Conservation (phyloP, 2,797 vertebrate genomes). For the Scyliorhinus canicula region DNA sequence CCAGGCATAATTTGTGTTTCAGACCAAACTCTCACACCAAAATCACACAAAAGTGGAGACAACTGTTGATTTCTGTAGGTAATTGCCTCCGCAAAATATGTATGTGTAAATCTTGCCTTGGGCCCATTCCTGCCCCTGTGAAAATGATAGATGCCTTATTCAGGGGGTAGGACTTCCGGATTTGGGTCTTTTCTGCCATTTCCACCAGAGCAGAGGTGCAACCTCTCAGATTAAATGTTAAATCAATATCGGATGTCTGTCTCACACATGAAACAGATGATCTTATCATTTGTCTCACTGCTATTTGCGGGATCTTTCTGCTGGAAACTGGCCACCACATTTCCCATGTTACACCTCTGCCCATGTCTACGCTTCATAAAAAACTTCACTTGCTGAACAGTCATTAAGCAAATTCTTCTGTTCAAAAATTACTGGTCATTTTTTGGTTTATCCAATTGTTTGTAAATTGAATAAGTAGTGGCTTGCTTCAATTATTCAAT, state of each 20-base stretch:
- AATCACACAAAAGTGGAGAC: no score
- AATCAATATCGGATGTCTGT: background rate
- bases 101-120: no score
- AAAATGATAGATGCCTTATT: no score
- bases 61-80: no score
- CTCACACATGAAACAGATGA: background rate
- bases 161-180: no score
- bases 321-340: background rate
- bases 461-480: background rate
- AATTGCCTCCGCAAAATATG: no score
- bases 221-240: background rate
- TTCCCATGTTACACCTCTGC: background rate
- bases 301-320: background rate
- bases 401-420: background rate
- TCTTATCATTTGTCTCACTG: background rate
- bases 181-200: no score
- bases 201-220: background rate
- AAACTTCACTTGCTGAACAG: background rate
- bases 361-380: background rate
- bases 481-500: background rate
- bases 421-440: background rate
- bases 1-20: no score
- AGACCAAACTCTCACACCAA: no score
- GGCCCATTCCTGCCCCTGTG: no score
- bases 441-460: background rate